Evolutionary conservation across 2,113 vertebrate genomes (phyloP), one percentile per base, ranked within the genome.

Genomic region (Cololabis saira): DNA sequence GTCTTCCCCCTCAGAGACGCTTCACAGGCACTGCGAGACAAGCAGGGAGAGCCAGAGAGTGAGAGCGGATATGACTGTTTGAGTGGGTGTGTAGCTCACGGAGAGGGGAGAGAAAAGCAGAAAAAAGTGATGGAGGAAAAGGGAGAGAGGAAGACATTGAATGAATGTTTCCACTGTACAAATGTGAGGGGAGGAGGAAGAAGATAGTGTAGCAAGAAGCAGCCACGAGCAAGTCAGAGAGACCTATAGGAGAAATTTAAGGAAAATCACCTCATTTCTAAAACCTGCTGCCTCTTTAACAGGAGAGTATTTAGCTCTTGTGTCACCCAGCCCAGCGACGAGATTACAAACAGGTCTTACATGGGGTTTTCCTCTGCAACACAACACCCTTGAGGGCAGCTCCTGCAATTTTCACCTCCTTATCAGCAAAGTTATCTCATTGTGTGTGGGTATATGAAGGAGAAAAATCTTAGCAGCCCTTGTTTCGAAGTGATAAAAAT

Each of bases 1-100:
- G 87, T 88, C 84, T 91, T 83, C 80, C 86, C 88, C 87, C 86
- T 82, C 77, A 82, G 84, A 87, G 86, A 86, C 80, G 78, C 80
- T 87, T 88, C 81, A 86, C 81, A 87, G 81, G 64, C 87, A 87
- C 80, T 90, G 86, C 60, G 87, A 91, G 89, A 89, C 88, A 69
- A 83, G 84, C 82, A 80, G 82, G 84, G 80, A 86, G 86, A 85
- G 85, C 72, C 81, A 80, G 77, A 86, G 87, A 89, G 70, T 77
- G 71, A 84, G 88, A 90, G 86, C 83, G 86, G 86, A 91, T 91
- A 89, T 90, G 86, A 85, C 81, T 89, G 78, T 87, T 84, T 87
- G 90, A 90, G 90, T 91, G 91, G 87, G 91, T 91, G 89, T 90
- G 88, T 86, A 87, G 84, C 74, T 12, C 77, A 86, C 81, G 78